Conservation (phyloP, 92 coral and sea anemone genomes). For the Heteractis magnifica region DNA sequence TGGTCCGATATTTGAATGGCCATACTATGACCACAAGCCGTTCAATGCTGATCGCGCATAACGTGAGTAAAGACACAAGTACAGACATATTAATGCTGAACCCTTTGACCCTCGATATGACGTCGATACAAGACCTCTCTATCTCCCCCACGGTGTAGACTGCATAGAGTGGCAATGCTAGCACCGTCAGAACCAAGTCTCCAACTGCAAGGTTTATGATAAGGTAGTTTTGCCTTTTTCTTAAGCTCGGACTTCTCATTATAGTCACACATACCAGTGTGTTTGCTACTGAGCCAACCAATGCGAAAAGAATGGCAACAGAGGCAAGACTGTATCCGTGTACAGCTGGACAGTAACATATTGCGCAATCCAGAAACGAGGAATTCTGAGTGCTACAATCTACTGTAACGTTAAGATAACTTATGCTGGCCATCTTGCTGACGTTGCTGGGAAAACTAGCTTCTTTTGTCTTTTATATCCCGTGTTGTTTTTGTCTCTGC, state of each 20-base stretch:
- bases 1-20: constrained; percentile 8
- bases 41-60: constrained; percentile 18
- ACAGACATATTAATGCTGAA: constrained; percentile 8
- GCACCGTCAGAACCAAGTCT: constrained; percentile 10
- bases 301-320: background rate
- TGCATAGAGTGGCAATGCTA: constrained; percentile 12
- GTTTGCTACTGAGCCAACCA: constrained; percentile 8
- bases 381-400: background rate
- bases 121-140: constrained; percentile 1
- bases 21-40: constrained; percentile 21
- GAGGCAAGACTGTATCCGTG: constrained; percentile 10
- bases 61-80: constrained; percentile 11
- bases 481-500: background rate
- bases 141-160: constrained; percentile 24
- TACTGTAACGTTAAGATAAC: background rate
- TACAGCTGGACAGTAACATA: constrained; percentile 10
- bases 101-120: constrained; percentile 10
- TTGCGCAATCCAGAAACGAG: background rate
- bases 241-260: constrained; percentile 7
- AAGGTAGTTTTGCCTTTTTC: constrained; percentile 17
- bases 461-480: background rate
- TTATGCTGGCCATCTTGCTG: constrained; percentile 1
- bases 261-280: constrained; percentile 11
- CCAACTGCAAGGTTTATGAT: constrained; percentile 16
- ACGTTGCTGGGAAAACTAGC: background rate